Conservation (phyloP, 2,888 invertebrate genomes). For the Sphaerophoria taeniata region DNA sequence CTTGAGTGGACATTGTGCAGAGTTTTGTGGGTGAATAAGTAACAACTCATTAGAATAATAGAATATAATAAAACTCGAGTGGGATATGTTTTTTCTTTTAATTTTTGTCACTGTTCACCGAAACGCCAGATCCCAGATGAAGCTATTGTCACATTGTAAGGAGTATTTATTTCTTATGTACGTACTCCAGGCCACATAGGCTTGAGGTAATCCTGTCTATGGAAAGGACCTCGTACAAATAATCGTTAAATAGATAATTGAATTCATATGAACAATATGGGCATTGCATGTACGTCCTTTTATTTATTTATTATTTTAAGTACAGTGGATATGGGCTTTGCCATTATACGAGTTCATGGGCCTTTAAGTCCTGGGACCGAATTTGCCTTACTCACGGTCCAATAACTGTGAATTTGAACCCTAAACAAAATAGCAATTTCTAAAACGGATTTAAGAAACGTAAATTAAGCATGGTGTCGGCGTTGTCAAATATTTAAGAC, state of each 20-base stretch:
- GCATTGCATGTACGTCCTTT: constrained; percentile 3
- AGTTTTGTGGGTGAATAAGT: constrained; percentile 34
- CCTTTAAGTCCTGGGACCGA: background rate
- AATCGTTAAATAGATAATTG: constrained; percentile 19
- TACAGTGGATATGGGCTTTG: background rate
- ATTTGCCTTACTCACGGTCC: background rate
- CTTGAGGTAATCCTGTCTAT: constrained; percentile 11
- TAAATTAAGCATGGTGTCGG: background rate
- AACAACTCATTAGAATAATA: constrained; percentile 59
- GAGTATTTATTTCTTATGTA: background rate
- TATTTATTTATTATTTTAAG: constrained; percentile 25
- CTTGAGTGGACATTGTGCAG: constrained; percentile 4
- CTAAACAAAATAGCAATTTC: constrained; percentile 7
- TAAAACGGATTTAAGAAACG: constrained; percentile 7
- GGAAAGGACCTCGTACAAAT: constrained; percentile 10
- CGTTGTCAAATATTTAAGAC: constrained; percentile 5
- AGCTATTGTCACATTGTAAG: constrained; percentile 42
- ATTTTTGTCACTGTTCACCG: constrained; percentile 4
- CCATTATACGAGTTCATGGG: background rate
- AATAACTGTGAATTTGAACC: background rate
- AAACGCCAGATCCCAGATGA: constrained; percentile 53
- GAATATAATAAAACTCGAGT: constrained; percentile 55
- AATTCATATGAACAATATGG: constrained; percentile 28
- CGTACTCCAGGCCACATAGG: background rate
- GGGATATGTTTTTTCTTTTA: constrained; percentile 21